Percentiles rank a stretch among this genome's conserved stretches.
phyloP scores from a whole-genome alignment of 2,888 invertebrate species.

The Euplagia quadripunctaria region DNA sequence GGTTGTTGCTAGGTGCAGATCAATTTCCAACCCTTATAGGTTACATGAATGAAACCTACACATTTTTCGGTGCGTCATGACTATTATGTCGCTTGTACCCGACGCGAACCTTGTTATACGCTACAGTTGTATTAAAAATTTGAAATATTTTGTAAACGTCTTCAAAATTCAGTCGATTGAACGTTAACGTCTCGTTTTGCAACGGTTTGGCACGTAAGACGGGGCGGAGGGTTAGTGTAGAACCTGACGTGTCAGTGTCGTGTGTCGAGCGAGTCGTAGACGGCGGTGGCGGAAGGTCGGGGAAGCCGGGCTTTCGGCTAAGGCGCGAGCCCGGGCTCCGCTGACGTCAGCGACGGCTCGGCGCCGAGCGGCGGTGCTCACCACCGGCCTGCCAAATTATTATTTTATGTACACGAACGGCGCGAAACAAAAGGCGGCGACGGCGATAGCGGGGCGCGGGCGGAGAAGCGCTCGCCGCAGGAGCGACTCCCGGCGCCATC shows the following conservation, averaged over 20 bases:
- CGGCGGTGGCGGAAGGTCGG: slow-evolving; percentile 84
- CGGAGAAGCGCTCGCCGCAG: slow-evolving; percentile 85
- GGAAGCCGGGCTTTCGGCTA: slow-evolving; percentile 79
- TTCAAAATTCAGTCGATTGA: slow-evolving; percentile 51
- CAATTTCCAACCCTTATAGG: slow-evolving; percentile 75
- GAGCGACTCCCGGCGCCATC: slow-evolving; percentile 85
- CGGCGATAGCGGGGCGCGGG: slow-evolving; percentile 80
- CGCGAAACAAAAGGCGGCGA: slow-evolving; percentile 83
- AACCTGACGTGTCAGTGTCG: slow-evolving; percentile 77
- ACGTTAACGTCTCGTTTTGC: slow-evolving; percentile 60
- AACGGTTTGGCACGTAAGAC: slow-evolving; percentile 75
- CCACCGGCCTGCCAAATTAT: slow-evolving; percentile 84
- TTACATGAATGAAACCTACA: slow-evolving; percentile 84
- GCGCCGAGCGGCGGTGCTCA: slow-evolving; percentile 79
- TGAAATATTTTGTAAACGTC: slow-evolving; percentile 48
- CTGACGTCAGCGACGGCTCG: slow-evolving; percentile 85
- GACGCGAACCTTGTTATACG: slow-evolving; percentile 44
- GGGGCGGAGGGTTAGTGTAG: slow-evolving; percentile 76
- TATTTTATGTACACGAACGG: slow-evolving; percentile 83
- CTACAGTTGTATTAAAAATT: slow-evolving; percentile 35
- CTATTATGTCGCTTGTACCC: slow-evolving; percentile 59
- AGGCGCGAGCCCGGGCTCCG: slow-evolving; percentile 79
- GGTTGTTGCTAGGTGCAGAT: slow-evolving; percentile 80
- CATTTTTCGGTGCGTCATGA: slow-evolving; percentile 69
- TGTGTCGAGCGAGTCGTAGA: slow-evolving; percentile 75